Conservation (phyloP, 2,113 vertebrate genomes). For the Hippopotamus amphibius region DNA sequence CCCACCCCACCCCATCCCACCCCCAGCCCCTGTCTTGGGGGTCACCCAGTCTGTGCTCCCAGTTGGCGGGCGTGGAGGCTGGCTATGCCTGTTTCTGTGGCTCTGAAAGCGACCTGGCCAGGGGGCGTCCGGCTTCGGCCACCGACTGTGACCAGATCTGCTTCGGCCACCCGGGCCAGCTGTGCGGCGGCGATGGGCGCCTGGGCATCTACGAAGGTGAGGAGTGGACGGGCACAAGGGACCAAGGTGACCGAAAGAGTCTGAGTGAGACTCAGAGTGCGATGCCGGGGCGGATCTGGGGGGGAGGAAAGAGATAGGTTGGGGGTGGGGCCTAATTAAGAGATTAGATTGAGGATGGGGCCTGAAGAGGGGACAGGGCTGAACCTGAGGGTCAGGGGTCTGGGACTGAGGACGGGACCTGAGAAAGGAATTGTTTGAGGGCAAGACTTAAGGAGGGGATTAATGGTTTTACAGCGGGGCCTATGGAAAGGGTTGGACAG, state of each 20-base stretch:
- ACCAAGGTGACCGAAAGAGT: accelerated
- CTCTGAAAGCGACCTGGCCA: conserved; percentile 78
- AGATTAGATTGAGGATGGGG: not conserved
- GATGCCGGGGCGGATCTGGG: too few species aligned
- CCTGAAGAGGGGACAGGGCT: not conserved
- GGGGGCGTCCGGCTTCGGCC: conserved; percentile 72
- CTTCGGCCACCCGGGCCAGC: conserved; percentile 85
- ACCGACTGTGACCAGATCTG: conserved; percentile 87
- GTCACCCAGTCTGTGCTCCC: conserved; percentile 49
- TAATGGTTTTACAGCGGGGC: not conserved
- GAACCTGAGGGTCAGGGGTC: too few species aligned
- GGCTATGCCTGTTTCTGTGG: conserved; percentile 89
- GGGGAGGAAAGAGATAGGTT: too few species aligned
- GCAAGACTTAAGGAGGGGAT: not conserved
- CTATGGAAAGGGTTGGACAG: not conserved
- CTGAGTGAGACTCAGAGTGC: not conserved
- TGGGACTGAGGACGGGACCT: not conserved
- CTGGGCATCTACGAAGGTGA: conserved; percentile 86
- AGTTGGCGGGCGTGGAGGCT: conserved; percentile 86
- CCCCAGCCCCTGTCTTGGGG: not conserved
- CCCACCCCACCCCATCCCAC: not conserved
- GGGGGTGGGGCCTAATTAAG: not conserved
- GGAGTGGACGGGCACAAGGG: not conserved
- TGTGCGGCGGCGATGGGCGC: conserved; percentile 86
- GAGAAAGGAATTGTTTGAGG: not conserved